phyloP scores from a whole-genome alignment of 2,113 vertebrate species.

The Anhinga rufa region DNA sequence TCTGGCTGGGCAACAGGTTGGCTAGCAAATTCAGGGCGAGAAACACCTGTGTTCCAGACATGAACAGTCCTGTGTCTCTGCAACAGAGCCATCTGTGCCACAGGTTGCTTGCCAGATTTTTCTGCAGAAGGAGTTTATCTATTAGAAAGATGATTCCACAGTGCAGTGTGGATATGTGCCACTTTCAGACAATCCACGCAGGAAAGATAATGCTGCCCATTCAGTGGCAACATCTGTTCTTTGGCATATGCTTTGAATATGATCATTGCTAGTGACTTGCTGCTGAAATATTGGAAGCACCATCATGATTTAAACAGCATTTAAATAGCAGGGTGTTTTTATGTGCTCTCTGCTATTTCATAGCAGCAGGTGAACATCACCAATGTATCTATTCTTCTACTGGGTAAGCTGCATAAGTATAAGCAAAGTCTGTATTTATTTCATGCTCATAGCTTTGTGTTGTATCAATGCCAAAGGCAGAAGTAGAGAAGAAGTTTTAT shows the following conservation, averaged over 20 bases:
- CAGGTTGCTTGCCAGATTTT: conserved; percentile 50
- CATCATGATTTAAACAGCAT: background rate
- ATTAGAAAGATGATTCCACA: conserved; percentile 31
- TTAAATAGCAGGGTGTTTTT: background rate
- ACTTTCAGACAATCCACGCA: conserved; percentile 46
- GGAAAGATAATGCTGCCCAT: conserved; percentile 43
- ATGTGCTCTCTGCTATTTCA: background rate
- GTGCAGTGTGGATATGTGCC: conserved; percentile 10
- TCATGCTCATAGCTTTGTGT: background rate
- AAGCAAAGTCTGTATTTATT: background rate
- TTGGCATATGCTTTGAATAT: background rate
- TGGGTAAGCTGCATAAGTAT: background rate
- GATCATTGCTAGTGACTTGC: background rate
- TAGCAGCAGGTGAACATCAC: background rate
- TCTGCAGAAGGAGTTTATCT: conserved; percentile 37
- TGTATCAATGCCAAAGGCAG: background rate
- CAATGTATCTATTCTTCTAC: background rate
- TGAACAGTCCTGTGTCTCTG: background rate
- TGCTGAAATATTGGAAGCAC: conserved; percentile 9
- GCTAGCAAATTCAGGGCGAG: background rate
- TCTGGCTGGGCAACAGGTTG: conserved; percentile 25
- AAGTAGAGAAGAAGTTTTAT: background rate
- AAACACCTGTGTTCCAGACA: conserved; percentile 41
- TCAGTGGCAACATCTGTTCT: conserved; percentile 54
- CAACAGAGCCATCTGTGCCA: conserved; percentile 36